Conservation (phyloP, 2,888 invertebrate species). For the Steinernema scapterisci region DNA sequence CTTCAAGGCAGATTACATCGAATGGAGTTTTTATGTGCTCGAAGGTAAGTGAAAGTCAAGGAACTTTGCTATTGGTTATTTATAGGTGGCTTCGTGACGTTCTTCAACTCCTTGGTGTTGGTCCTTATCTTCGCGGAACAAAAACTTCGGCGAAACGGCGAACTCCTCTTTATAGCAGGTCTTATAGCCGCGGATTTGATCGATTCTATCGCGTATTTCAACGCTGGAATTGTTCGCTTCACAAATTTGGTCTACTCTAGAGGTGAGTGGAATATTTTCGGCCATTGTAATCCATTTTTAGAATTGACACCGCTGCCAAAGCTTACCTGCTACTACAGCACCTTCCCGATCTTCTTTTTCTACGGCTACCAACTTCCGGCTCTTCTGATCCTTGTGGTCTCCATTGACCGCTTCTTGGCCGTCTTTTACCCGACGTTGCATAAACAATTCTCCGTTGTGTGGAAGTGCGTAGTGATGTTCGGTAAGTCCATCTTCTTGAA, state of each 20-base stretch:
- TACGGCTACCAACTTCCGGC: background rate
- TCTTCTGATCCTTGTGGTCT: background rate
- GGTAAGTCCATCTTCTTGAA: background rate
- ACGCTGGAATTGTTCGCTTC: background rate
- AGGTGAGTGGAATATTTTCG: background rate
- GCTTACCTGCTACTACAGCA: background rate
- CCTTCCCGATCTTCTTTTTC: background rate
- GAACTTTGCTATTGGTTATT: too few species aligned
- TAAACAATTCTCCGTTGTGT: background rate
- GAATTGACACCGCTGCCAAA: background rate
- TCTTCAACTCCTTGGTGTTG: background rate
- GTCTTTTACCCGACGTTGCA: background rate
- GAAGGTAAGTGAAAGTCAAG: too few species aligned
- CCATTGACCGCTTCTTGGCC: background rate
- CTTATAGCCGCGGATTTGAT: background rate
- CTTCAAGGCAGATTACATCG: too few species aligned
- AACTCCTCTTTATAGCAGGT: conserved; percentile 6
- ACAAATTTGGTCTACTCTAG: background rate
- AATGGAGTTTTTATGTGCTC: too few species aligned
- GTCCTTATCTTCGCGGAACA: background rate
- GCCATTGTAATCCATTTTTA: background rate
- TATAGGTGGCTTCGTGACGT: background rate
- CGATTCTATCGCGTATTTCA: background rate
- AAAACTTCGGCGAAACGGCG: background rate
- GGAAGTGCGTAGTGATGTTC: background rate